Evolutionary conservation across 2,113 vertebrate species (phyloP).

Genomic region (Brevimyrus niger): DNA sequence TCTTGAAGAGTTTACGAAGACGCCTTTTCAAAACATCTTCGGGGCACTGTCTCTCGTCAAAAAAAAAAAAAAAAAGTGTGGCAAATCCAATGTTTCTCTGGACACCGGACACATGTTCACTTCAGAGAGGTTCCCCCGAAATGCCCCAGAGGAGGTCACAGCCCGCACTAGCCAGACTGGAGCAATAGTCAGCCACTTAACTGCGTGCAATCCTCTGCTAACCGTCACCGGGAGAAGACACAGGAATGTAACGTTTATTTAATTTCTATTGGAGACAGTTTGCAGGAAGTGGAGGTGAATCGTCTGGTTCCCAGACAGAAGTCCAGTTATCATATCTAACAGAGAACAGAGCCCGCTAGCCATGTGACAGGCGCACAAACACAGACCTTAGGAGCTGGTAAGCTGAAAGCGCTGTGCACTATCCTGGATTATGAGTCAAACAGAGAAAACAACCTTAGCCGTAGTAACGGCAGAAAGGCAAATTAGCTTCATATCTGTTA

Average conservation of each 20-base stretch:
- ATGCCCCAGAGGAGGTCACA: neutral
- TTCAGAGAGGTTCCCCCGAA: neutral
- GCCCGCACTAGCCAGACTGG: neutral
- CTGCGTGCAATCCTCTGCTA: neutral
- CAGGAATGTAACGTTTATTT: constrained; percentile 16
- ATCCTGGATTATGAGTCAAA: neutral
- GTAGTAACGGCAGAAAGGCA: neutral
- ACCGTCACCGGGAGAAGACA: constrained; percentile 7
- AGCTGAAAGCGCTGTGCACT: neutral
- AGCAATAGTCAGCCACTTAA: neutral
- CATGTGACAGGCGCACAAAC: constrained; percentile 12
- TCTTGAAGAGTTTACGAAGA: constrained; percentile 11
- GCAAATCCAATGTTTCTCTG: neutral
- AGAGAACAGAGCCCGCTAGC: neutral
- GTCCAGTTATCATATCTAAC: neutral
- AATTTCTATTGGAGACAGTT: constrained; percentile 11
- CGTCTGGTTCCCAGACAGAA: constrained; percentile 13
- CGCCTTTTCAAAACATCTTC: constrained; percentile 1
- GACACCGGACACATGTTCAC: neutral
- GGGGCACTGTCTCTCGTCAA: neutral
- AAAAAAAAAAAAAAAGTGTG: neutral
- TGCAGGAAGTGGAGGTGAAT: constrained; percentile 6
- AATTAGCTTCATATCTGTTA: neutral
- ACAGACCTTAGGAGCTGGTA: constrained; percentile 11
- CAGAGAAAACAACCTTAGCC: neutral